A percentile compares a stretch with the other conserved stretches of the same genome.
Evolutionary conservation across 2,888 invertebrate species (phyloP).

Genomic region (Ceriagrion tenellum): DNA sequence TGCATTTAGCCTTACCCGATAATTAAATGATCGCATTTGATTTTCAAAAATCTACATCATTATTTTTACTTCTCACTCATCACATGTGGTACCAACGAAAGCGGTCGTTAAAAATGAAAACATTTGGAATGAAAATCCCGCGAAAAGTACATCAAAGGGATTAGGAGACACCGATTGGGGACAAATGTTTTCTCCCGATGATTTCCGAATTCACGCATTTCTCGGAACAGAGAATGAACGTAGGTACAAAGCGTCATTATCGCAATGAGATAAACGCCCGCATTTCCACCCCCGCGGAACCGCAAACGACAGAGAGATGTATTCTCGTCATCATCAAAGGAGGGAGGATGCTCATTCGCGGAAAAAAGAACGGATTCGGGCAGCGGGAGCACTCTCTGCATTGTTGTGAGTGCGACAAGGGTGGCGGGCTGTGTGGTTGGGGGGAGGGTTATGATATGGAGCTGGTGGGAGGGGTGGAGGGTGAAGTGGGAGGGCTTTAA

Average conservation of each 20-base stretch:
- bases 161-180: neutral
- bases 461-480: neutral
- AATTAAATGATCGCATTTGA: too few relatives aligned
- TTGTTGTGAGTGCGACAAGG: neutral
- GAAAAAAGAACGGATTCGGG: neutral
- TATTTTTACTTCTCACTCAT: too few relatives aligned
- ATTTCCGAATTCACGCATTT: neutral
- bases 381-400: neutral
- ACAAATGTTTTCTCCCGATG: neutral
- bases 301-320: neutral
- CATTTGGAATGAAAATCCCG: too few relatives aligned
- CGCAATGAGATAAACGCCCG: neutral
- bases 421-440: neutral
- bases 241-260: neutral
- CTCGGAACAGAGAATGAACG: neutral
- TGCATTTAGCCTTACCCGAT: too few relatives aligned
- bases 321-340: neutral
- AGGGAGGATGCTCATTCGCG: neutral
- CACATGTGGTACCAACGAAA: too few relatives aligned
- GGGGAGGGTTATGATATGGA: too few relatives aligned
- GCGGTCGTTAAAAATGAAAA: too few relatives aligned
- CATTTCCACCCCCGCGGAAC: neutral
- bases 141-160: too few relatives aligned
- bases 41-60: too few relatives aligned
- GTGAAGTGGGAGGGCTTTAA: neutral